Conservation (phyloP, 2,113 vertebrate species). For the Gyps fulvus region DNA sequence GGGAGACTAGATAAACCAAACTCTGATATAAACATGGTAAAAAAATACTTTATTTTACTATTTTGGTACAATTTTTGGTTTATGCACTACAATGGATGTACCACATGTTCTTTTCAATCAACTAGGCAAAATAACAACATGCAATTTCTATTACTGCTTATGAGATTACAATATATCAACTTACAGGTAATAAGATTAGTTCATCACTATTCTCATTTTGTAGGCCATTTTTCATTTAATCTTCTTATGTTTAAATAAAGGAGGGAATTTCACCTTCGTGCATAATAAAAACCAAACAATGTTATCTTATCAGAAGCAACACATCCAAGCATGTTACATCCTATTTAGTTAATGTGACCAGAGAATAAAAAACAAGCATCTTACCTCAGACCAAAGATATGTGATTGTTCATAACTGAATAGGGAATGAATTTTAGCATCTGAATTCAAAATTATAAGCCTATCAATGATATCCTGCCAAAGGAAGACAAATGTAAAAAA, state of each 20-base stretch:
- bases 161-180: not conserved
- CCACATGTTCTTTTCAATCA: not conserved
- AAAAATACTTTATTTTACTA: not conserved
- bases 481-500: not conserved
- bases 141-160: not conserved
- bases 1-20: not conserved
- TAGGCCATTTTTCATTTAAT: not conserved
- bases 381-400: conserved; percentile 95
- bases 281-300: not conserved
- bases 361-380: conserved; percentile 37
- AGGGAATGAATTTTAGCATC: conserved; percentile 91
- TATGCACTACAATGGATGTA: not conserved
- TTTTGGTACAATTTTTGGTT: not conserved
- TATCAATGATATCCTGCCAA: conserved; percentile 91
- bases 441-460: conserved; percentile 90
- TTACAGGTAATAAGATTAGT: not conserved
- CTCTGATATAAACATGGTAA: not conserved
- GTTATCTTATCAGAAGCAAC: not conserved
- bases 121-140: not conserved
- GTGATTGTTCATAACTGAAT: conserved; percentile 94
- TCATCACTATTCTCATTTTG: not conserved
- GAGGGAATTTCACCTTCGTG: not conserved
- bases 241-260: not conserved
- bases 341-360: not conserved
- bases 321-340: not conserved